A percentile compares a stretch with the other conserved stretches of the same genome.
Evolutionary conservation across 1,140 invertebrate genomes (phyloP).

Genomic region (Andrena cerasifolii): DNA sequence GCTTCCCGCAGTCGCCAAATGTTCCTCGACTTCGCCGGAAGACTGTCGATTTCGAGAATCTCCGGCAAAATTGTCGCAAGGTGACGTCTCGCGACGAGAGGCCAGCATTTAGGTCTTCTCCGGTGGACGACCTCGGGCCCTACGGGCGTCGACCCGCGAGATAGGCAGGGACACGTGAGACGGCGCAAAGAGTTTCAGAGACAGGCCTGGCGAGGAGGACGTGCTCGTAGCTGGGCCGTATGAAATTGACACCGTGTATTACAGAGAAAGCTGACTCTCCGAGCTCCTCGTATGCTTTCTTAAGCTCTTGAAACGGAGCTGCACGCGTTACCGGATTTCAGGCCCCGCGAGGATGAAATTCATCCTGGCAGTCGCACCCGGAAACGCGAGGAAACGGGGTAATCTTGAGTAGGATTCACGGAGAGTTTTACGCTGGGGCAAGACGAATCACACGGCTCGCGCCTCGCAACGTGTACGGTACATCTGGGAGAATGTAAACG

Average conservation of each 20-base stretch:
- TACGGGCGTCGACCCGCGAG: slow-evolving; percentile 55
- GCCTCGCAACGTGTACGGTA: no score
- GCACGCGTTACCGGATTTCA: slow-evolving; percentile 60
- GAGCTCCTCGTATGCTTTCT: slow-evolving; percentile 40
- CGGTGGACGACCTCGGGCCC: slow-evolving; percentile 31
- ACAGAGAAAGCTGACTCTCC: slow-evolving; percentile 58
- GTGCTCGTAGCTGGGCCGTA: slow-evolving; percentile 34
- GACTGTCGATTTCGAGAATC: not conserved
- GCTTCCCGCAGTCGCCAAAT: not conserved
- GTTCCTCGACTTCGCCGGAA: no score
- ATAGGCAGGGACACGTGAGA: slow-evolving; percentile 52
- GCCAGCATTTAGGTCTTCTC: slow-evolving; percentile 28
- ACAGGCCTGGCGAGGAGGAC: not conserved
- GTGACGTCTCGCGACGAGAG: not conserved
- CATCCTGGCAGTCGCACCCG: slow-evolving; percentile 34
- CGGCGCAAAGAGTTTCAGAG: slow-evolving; percentile 45
- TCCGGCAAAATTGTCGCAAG: not conserved
- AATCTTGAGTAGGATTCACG: slow-evolving; percentile 32
- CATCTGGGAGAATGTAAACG: no score
- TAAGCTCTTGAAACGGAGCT: slow-evolving; percentile 48
- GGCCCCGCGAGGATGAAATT: slow-evolving; percentile 50
- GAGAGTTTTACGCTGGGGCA: not conserved
- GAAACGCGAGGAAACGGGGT: slow-evolving; percentile 34
- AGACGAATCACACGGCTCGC: no score
- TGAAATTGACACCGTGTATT: slow-evolving; percentile 65